Evolutionary conservation across 2,113 vertebrate species (phyloP).

Genomic region (Suncus etruscus): DNA sequence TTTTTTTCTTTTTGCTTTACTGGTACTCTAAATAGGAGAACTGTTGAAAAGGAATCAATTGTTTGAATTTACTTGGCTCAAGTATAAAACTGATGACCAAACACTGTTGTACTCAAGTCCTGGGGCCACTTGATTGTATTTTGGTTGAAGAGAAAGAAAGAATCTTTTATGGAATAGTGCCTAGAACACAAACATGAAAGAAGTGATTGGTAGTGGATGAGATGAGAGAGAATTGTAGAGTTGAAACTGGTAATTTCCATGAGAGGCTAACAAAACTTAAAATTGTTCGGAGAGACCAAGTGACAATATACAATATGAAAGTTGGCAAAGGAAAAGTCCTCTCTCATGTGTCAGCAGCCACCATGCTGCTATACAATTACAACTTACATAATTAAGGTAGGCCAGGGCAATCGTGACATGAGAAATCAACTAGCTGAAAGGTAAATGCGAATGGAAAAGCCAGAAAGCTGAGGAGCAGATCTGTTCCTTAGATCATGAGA

Average conservation of each 20-base stretch:
- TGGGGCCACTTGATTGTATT: background rate
- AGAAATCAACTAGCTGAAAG: no score
- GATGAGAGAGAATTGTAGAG: no score
- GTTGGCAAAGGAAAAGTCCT: background rate
- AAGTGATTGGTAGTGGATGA: background rate
- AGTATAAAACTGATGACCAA: background rate
- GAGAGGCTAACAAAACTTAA: background rate
- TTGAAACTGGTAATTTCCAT: background rate
- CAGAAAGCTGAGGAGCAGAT: slow-evolving; percentile 18
- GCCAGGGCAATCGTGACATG: background rate
- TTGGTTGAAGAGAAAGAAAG: background rate
- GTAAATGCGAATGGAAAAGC: background rate
- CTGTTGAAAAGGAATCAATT: background rate
- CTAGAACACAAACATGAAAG: background rate
- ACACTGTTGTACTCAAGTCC: background rate
- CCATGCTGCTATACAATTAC: background rate
- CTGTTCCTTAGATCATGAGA: background rate
- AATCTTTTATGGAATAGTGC: background rate
- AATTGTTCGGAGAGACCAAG: background rate
- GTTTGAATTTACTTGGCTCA: background rate
- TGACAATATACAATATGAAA: background rate
- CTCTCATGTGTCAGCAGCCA: background rate
- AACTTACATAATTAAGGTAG: background rate
- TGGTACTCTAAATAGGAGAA: background rate
- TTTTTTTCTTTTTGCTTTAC: slow-evolving; percentile 37